A percentile compares a stretch with the other conserved stretches of the same genome.
phyloP scores from a whole-genome alignment of 1,140 invertebrate genomes.

The Rhizoglyphus robini region DNA sequence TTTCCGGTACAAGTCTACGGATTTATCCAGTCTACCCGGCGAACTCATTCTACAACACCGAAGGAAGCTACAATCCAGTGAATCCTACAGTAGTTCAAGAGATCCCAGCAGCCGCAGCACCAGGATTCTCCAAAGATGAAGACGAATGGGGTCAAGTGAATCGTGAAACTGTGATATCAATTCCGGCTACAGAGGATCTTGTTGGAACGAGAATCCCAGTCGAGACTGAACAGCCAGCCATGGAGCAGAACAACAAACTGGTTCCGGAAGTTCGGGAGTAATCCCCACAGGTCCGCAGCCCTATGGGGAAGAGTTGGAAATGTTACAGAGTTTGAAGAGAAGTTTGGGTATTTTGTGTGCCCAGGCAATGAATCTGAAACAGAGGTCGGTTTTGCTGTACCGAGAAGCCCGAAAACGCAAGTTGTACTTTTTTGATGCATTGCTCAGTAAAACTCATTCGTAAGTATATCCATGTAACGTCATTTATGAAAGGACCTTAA shows the following conservation, averaged over 20 bases:
- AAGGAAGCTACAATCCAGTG: not conserved
- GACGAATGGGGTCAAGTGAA: not conserved
- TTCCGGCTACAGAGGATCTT: not conserved
- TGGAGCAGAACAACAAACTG: no score
- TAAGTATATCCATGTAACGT: no score
- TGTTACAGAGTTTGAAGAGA: not conserved
- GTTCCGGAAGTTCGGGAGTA: no score
- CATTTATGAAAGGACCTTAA: no score
- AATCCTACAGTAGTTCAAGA: no score
- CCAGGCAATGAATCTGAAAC: not conserved
- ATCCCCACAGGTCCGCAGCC: no score
- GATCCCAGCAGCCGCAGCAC: no score
- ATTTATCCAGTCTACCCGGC: not conserved
- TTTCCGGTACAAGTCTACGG: not conserved
- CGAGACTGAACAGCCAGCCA: not conserved
- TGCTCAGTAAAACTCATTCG: not conserved
- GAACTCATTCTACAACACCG: not conserved
- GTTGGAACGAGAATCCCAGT: not conserved
- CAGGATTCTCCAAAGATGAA: not conserved
- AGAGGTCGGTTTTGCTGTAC: not conserved
- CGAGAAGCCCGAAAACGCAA: not conserved
- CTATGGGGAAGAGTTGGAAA: not conserved
- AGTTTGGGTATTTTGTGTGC: slow-evolving; percentile 7
- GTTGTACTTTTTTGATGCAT: not conserved
- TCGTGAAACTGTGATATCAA: not conserved